Conservation (phyloP, 2,888 invertebrate species). For the Pseudolycoriella hygida region DNA sequence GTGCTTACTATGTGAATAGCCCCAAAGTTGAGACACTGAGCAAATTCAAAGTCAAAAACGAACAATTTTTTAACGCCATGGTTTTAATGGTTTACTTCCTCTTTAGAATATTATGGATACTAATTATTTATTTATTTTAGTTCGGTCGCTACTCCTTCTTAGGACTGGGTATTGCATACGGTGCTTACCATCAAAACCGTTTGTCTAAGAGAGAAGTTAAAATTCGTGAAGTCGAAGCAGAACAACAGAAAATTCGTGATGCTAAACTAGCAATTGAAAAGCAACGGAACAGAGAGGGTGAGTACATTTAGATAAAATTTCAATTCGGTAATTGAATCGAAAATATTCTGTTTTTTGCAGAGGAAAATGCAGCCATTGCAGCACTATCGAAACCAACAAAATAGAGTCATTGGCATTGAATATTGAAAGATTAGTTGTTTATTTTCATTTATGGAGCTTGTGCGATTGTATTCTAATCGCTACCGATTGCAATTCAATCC, state of each 20-base stretch:
- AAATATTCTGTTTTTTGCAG: not conserved
- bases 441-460: no score
- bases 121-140: conserved; percentile 32
- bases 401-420: not conserved
- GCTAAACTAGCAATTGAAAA: conserved; percentile 56
- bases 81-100: no score
- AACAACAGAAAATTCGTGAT: conserved; percentile 49
- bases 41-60: no score
- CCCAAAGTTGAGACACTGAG: no score
- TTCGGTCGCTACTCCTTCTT: conserved; percentile 70
- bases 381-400: not conserved
- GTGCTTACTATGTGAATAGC: no score
- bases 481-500: no score
- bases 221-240: conserved; percentile 45
- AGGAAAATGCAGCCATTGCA: not conserved
- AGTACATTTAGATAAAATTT: conserved; percentile 5
- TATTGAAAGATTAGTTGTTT: no score
- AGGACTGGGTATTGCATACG: conserved; percentile 52
- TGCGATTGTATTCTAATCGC: no score
- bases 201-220: conserved; percentile 46
- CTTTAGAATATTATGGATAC: no score
- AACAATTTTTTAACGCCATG: no score
- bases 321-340: not conserved
- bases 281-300: conserved; percentile 40
- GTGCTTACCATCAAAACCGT: conserved; percentile 51